A percentile compares a stretch with the other conserved stretches of the same genome.
phyloP scores from a whole-genome alignment of 2,888 invertebrate species.

The Arrhopalites spinosus region DNA sequence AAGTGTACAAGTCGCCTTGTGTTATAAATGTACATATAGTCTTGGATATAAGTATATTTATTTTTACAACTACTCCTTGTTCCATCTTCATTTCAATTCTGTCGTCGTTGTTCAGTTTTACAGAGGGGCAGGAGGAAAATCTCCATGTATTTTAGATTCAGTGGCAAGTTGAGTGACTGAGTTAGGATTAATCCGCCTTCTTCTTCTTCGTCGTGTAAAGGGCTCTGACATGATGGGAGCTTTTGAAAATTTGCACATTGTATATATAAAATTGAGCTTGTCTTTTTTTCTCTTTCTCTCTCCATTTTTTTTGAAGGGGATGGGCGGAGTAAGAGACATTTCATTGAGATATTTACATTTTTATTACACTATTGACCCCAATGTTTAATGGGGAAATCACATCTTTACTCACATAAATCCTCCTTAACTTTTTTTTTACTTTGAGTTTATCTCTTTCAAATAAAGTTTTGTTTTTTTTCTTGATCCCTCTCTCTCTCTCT shows the following conservation, averaged over 20 bases:
- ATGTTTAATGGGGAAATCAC: slow-evolving; percentile 13
- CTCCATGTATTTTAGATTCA: too few relatives aligned
- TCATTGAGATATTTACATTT: slow-evolving; percentile 24
- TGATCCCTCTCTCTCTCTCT: not conserved
- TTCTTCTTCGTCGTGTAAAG: not conserved
- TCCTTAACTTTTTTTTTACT: slow-evolving; percentile 5
- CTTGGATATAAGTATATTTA: too few relatives aligned
- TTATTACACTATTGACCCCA: slow-evolving; percentile 30
- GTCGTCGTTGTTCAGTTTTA: too few relatives aligned
- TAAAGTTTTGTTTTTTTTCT: not conserved
- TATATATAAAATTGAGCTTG: not conserved
- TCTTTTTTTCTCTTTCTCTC: not conserved
- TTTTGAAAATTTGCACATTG: not conserved
- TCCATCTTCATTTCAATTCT: too few relatives aligned
- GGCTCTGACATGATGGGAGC: too few relatives aligned
- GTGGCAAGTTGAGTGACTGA: too few relatives aligned
- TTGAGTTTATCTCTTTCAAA: not conserved
- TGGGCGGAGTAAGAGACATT: not conserved
- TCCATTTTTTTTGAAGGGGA: too few relatives aligned
- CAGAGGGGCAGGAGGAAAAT: too few relatives aligned
- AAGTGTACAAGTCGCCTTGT: too few relatives aligned
- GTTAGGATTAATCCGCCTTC: not conserved
- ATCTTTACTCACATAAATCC: slow-evolving; percentile 18
- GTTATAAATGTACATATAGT: too few relatives aligned
- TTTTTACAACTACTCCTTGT: too few relatives aligned